These are phyloP conservation scores for Reticulitermes speratus DNA, from an alignment of 1,140 invertebrate genomes.

Conservation along the genomic window DNA sequence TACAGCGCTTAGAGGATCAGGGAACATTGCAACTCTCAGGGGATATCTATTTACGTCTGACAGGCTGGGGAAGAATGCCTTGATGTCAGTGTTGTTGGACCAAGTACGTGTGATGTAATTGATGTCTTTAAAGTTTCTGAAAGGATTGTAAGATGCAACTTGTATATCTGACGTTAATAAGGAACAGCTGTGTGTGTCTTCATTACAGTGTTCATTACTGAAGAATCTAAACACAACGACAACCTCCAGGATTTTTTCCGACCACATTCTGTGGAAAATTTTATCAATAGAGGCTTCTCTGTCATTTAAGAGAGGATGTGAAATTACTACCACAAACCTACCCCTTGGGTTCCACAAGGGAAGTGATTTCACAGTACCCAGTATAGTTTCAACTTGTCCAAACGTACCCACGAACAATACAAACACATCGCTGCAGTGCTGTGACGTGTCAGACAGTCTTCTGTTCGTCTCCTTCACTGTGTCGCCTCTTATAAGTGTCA, in stretches of 20 bases:
- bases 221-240: background rate
- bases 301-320: background rate
- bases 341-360: constrained; percentile 6
- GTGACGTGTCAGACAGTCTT: background rate
- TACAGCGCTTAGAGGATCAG: background rate
- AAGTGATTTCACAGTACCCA: background rate
- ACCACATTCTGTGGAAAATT: background rate
- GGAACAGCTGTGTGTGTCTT: background rate
- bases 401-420: background rate
- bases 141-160: background rate
- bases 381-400: background rate
- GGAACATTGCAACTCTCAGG: constrained; percentile 9
- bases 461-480: background rate
- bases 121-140: background rate
- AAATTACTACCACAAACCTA: background rate
- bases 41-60: background rate
- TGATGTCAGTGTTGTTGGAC: background rate
- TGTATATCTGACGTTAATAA: background rate
- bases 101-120: background rate
- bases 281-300: background rate
- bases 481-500: background rate
- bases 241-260: background rate
- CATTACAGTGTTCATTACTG: background rate
- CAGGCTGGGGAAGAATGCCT: background rate
- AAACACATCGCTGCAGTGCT: background rate